Base-by-base conservation (phyloP, 2,113 vertebrate genomes). In the Coregonus clupeaformis region DNA sequence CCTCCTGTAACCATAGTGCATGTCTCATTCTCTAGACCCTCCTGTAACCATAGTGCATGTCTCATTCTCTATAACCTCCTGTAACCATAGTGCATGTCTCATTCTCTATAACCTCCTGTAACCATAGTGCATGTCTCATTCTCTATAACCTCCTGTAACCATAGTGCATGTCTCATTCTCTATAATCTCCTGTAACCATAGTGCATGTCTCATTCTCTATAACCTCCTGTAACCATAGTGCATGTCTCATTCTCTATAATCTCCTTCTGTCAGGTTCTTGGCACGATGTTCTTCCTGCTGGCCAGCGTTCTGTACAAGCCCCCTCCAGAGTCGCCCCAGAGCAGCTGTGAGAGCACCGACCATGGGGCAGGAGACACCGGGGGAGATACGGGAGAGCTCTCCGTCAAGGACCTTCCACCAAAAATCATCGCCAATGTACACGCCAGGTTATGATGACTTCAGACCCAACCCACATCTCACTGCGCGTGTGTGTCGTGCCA, bases 241-340 rank as follows among this genome's bases (percentile, higher is more conserved):
- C 57, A 60, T 60, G 16, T n/a, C n/a, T n/a, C n/a, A n/a, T n/a
- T n/a, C n/a, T n/a, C n/a, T n/a, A n/a, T n/a, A n/a, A n/a, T n/a
- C n/a, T 25, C 66, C 3, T 1, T 25, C 32, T 22, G 4, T n/a
- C 91, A 98, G 97, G 90, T 92, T 42, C 83, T 97, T 42, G 97
- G 96, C 30, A 86, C 91, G 2, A 16, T 90, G 5, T 97, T 97
- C 87, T 98, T 97, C 18, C 0, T 95, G 0, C 27, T 94, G 0
- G 95, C 97, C 62, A 93, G 84, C 52, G 68, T 95, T 24, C 85
- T 97, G 57, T 97, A 98, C 91, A 88, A 94, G 71, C 89, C 93
- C 0, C 86, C 93, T 0, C 79, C 90, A 0, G 88, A 93, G 16
- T 94, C 95, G 0, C 89, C 93, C 6, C 94, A 92, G 3, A 95